A percentile compares a stretch with the other conserved stretches of the same genome.
phyloP scores from a whole-genome alignment of 2,797 vertebrate genomes.

The Lophotriccus pileatus region DNA sequence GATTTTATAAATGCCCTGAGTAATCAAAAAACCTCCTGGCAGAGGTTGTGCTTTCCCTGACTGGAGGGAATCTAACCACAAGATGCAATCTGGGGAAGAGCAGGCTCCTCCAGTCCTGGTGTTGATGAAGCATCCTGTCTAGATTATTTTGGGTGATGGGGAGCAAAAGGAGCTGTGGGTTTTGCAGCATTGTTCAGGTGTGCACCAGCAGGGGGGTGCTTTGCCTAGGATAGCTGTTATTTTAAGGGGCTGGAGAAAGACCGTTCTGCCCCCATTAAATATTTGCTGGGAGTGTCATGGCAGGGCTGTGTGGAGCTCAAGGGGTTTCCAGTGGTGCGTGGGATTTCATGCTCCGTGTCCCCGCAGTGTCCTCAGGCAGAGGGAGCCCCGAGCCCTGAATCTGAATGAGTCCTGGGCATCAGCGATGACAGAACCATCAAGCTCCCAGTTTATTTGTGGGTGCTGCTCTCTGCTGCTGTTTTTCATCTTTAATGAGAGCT shows the following conservation, averaged over 20 bases:
- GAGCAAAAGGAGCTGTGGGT: background rate
- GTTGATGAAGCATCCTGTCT: background rate
- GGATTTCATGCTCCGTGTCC: rapidly evolving
- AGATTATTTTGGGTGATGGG: background rate
- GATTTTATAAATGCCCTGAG: background rate
- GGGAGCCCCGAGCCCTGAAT: background rate
- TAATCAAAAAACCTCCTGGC: background rate
- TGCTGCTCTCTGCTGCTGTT: background rate
- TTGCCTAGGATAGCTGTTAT: background rate
- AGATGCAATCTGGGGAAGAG: background rate
- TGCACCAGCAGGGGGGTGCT: background rate
- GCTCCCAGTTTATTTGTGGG: constrained; percentile 1
- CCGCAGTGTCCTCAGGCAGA: background rate
- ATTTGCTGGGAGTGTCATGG: background rate
- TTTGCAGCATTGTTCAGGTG: background rate
- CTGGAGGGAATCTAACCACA: background rate
- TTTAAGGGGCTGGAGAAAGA: background rate
- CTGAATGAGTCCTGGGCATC: background rate
- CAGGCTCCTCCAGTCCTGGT: background rate
- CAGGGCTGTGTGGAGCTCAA: background rate
- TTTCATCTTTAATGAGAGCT: constrained; percentile 57
- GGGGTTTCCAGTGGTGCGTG: background rate
- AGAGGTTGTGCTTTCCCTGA: rapidly evolving
- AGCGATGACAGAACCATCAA: rapidly evolving
- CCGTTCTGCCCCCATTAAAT: rapidly evolving